Conservation (phyloP, 1,140 invertebrate species). For the Lepidostoma basale region DNA sequence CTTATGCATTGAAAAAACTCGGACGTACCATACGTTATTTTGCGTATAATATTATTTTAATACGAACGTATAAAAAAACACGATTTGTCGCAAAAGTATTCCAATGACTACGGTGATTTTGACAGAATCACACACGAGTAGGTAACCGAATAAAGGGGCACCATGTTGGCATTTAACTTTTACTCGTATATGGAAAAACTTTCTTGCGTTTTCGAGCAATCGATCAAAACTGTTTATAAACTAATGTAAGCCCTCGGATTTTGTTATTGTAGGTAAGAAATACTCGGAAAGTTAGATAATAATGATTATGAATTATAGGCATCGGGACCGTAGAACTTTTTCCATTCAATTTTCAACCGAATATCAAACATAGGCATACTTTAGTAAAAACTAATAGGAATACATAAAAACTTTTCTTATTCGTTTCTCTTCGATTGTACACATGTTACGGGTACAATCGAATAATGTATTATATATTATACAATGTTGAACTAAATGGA, state of each 20-base stretch:
- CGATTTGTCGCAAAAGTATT: neutral
- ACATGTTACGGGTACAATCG: too few species aligned
- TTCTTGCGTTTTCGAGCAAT: conserved; percentile 33
- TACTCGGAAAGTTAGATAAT: conserved; percentile 40
- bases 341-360: neutral
- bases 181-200: conserved; percentile 41
- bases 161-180: conserved; percentile 37
- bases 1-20: too few species aligned
- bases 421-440: too few species aligned
- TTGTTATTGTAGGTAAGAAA: conserved; percentile 35
- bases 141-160: conserved; percentile 41
- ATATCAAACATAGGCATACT: neutral
- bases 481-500: too few species aligned
- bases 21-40: too few species aligned
- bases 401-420: too few species aligned
- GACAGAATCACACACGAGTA: conserved; percentile 11
- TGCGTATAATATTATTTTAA: too few species aligned
- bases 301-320: conserved; percentile 44
- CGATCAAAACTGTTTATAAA: conserved; percentile 47
- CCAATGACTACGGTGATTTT: conserved; percentile 13
- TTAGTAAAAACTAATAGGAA: too few species aligned
- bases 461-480: too few species aligned
- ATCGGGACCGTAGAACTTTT: conserved; percentile 25
- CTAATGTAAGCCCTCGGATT: conserved; percentile 39
- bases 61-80: too few species aligned